phyloP scores from a whole-genome alignment of 2,888 invertebrate species.

The Melinaea menophilus region DNA sequence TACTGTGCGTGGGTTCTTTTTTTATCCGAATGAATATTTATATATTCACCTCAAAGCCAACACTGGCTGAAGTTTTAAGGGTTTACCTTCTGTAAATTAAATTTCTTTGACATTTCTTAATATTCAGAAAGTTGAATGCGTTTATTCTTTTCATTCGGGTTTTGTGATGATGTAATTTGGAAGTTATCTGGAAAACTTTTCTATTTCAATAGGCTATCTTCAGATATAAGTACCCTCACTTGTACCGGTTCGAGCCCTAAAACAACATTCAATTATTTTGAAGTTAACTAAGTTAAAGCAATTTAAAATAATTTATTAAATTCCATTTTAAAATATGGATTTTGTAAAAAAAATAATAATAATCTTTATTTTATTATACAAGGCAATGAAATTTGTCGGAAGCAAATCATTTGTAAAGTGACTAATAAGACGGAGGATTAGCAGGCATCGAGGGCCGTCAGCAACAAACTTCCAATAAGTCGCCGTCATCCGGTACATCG shows the following conservation, averaged over 20 bases:
- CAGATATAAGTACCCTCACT: neutral
- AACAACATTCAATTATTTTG: neutral
- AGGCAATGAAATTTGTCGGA: slow-evolving; percentile 36
- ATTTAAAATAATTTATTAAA: no score
- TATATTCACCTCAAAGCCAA: slow-evolving; percentile 66
- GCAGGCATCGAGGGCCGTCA: slow-evolving; percentile 55
- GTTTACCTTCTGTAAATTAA: slow-evolving; percentile 55
- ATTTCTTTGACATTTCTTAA: slow-evolving; percentile 54
- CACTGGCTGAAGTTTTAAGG: slow-evolving; percentile 54
- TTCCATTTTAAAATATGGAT: no score
- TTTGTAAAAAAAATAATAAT: no score
- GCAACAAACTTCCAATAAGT: slow-evolving; percentile 71
- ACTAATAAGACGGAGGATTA: slow-evolving; percentile 70
- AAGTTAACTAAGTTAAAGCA: neutral
- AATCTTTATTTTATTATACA: slow-evolving; percentile 13
- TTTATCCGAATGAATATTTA: slow-evolving; percentile 71
- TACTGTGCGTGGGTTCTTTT: slow-evolving; percentile 66
- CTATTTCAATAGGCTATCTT: slow-evolving; percentile 8
- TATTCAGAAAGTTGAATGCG: slow-evolving; percentile 46
- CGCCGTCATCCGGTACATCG: slow-evolving; percentile 57
- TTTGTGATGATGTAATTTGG: slow-evolving; percentile 28
- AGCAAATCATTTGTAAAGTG: slow-evolving; percentile 64
- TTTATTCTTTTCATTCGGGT: slow-evolving; percentile 34
- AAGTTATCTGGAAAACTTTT: slow-evolving; percentile 17
- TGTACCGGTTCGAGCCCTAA: neutral